These are phyloP conservation scores for Dallia pectoralis DNA, from an alignment of 2,797 vertebrate species.

Conservation along the genomic window DNA sequence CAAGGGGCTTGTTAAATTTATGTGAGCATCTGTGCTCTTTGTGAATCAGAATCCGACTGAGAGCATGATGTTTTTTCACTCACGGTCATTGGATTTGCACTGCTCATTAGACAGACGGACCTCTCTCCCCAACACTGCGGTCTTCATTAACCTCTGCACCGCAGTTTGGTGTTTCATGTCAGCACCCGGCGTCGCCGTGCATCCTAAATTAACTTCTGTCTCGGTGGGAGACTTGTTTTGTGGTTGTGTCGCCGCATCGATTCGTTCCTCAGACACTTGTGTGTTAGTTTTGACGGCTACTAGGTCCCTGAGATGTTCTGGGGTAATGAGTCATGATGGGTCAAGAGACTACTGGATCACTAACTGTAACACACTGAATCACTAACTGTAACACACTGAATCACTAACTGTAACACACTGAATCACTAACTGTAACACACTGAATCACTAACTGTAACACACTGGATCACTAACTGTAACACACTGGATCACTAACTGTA, in stretches of 20 bases:
- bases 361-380: slow-evolving; percentile 28
- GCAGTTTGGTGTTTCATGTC: slow-evolving; percentile 6
- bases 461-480: slow-evolving; percentile 35
- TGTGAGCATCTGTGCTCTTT: slow-evolving; percentile 29
- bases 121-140: slow-evolving; percentile 25
- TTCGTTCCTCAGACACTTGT: slow-evolving; percentile 43
- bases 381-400: not conserved
- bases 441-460: no score
- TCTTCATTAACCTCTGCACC: slow-evolving; percentile 50
- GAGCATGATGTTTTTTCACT: slow-evolving; percentile 31
- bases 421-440: slow-evolving; percentile 30
- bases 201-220: slow-evolving; percentile 15
- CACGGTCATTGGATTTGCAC: slow-evolving; percentile 29
- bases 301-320: slow-evolving; percentile 32
- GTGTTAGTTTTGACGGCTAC: slow-evolving; percentile 11
- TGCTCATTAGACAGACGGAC: slow-evolving; percentile 47
- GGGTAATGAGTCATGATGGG: slow-evolving; percentile 58
- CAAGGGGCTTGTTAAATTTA: slow-evolving; percentile 36
- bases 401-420: slow-evolving; percentile 14
- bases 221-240: slow-evolving; percentile 1
- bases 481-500: not conserved
- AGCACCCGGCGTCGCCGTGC: slow-evolving; percentile 9
- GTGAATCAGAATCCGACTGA: slow-evolving; percentile 16
- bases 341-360: slow-evolving; percentile 34
- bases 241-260: slow-evolving; percentile 57